These are phyloP conservation scores for Xylocopa sonorina DNA, from an alignment of 1,140 invertebrate genomes.

Conservation along the genomic window DNA sequence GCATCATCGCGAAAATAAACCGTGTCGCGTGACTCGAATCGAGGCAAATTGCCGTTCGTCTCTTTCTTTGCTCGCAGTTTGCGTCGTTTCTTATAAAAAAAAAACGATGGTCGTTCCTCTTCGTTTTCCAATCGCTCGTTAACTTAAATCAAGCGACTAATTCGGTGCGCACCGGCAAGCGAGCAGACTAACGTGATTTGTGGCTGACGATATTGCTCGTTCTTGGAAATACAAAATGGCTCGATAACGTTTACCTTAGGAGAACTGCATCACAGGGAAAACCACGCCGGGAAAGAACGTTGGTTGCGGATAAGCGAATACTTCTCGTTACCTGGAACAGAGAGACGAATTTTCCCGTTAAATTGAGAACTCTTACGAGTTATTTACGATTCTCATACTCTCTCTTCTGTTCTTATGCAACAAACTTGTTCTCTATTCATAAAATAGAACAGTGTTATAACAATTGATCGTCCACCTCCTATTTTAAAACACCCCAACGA, in stretches of 20 bases:
- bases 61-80: too few relatives aligned
- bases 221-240: too few relatives aligned
- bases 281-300: neutral
- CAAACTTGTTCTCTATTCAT: constrained; percentile 14
- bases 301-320: neutral
- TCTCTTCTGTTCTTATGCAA: constrained; percentile 29
- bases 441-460: neutral
- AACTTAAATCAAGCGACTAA: neutral
- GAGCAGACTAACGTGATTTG: too few relatives aligned
- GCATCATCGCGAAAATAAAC: constrained; percentile 6
- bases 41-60: neutral
- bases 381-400: constrained; percentile 51
- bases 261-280: neutral
- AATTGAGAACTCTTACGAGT: constrained; percentile 21
- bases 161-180: too few relatives aligned
- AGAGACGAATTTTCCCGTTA: constrained; percentile 62
- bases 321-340: constrained; percentile 54
- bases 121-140: neutral
- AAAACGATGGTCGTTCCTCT: too few relatives aligned
- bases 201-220: too few relatives aligned
- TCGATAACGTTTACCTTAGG: neutral
- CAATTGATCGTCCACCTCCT: too few relatives aligned
- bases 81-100: too few relatives aligned
- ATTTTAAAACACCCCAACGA: too few relatives aligned
- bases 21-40: neutral